A percentile compares a stretch with the other conserved stretches of the same genome.
Conservation (phyloP, 1,140 invertebrate genomes). For the Aphelenchoides besseyi region DNA sequence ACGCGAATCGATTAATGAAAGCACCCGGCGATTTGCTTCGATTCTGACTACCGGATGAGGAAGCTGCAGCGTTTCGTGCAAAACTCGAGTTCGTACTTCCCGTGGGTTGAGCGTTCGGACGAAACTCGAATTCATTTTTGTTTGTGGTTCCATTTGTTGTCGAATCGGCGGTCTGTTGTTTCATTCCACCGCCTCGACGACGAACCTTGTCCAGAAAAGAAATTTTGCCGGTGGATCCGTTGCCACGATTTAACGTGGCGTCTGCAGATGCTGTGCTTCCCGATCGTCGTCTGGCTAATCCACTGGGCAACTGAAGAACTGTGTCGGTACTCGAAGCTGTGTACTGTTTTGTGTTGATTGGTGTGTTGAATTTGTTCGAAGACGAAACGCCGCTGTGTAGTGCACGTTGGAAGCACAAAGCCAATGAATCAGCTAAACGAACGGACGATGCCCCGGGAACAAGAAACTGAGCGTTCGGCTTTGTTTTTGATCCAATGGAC, state of each 20-base stretch:
- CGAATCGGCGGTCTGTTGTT: slow-evolving; percentile 9
- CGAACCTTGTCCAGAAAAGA: background rate
- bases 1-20: slow-evolving; percentile 56
- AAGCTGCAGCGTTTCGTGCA: slow-evolving; percentile 6
- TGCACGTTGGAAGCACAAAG: slow-evolving; percentile 11
- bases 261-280: slow-evolving; percentile 3
- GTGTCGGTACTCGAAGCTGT: background rate
- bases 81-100: background rate
- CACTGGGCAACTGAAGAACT: background rate
- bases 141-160: slow-evolving; percentile 21
- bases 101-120: slow-evolving; percentile 22
- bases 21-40: slow-evolving; percentile 58
- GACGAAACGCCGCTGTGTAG: background rate
- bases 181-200: slow-evolving; percentile 1
- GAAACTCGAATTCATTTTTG: slow-evolving; percentile 42
- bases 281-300: background rate
- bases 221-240: background rate
- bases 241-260: background rate
- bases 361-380: background rate
- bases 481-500: background rate
- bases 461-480: background rate
- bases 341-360: background rate
- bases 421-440: background rate
- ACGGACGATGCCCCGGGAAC: slow-evolving; percentile 18
- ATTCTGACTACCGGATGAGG: slow-evolving; percentile 6